Conservation (phyloP, 2,113 vertebrate species). For the Tetraodon nigroviridis region DNA sequence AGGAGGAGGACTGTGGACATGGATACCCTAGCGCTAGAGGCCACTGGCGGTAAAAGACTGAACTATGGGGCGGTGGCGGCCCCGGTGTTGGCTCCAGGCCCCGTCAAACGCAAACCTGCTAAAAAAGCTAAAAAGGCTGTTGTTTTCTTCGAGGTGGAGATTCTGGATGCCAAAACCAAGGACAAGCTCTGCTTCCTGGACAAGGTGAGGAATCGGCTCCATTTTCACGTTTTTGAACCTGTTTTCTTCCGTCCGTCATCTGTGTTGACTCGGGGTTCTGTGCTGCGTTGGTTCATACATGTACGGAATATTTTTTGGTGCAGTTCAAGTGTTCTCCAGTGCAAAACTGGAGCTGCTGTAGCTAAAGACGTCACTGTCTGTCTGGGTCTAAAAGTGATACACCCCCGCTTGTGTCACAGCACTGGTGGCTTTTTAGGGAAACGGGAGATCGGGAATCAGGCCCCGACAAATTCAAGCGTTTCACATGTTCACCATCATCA, state of each 20-base stretch:
- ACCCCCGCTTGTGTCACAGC: neutral
- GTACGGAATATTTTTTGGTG: constrained; percentile 12
- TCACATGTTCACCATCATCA: too few species aligned
- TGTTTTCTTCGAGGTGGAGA: constrained; percentile 98
- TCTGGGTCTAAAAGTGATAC: constrained; percentile 7
- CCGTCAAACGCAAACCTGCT: constrained; percentile 68
- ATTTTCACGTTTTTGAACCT: neutral
- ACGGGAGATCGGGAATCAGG: too few species aligned
- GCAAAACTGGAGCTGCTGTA: constrained; percentile 10
- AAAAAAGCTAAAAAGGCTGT: constrained; percentile 87
- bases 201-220: constrained; percentile 76
- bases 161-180: constrained; percentile 88
- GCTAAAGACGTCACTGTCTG: neutral
- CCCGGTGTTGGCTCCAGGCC: constrained; percentile 1
- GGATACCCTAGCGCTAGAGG: constrained; percentile 75
- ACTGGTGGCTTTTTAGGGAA: neutral
- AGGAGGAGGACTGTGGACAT: constrained; percentile 65
- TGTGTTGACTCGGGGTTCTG: neutral
- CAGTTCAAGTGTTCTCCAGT: constrained; percentile 24
- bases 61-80: constrained; percentile 16
- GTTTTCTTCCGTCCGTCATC: neutral
- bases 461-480: too few species aligned
- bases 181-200: constrained; percentile 97
- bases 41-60: constrained; percentile 63
- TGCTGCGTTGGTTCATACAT: neutral